Base-by-base conservation (phyloP, 2,797 vertebrate species). In the Philypnodon macrostomus region DNA sequence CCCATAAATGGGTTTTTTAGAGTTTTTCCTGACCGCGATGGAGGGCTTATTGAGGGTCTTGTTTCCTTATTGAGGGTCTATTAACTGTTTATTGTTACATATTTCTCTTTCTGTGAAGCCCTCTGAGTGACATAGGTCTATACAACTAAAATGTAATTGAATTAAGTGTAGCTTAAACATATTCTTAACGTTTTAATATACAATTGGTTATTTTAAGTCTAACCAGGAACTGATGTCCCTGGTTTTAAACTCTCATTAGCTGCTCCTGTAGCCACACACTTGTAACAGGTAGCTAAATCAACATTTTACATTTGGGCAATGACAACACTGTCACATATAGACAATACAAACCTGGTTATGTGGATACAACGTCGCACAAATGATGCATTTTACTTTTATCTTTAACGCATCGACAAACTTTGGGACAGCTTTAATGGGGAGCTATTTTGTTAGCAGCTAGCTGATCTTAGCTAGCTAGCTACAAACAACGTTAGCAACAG, bases 381-480 rank as follows among this genome's bases (percentile, higher is more conserved):
- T 2, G 9, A 3, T 29, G 19, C 13, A 29, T 18, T n/a, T 15
- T 5, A 32, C 63, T 59, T 63, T 40, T 24, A 38, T 2, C 13
- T 1, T 19, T n/a, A 13, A 24, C 21, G 41, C 56, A n/a, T n/a
- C 30, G 24, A 51, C 49, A 30, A 54, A 39, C 5, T 48, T 11
- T 40, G 0, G 7, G 30, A 55, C 13, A 34, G 23, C 1, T 35
- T 52, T 41, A 73, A 48, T 68, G 50, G 63, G 47, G 59, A 51
- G 54, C 36, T 80, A 67, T 76, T 81, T 74, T 39, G 73, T 52
- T 80, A 82, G 54, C 67, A 50, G 70, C 56, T 77, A 84, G 70
- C 75, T 58, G 46, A 50, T 67, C 47, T 75, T 65, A 74, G 74
- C 85, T 72, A 73, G 56, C 80, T 72, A 75, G 56, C 60, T 34